Evolutionary conservation across 2,888 invertebrate genomes (phyloP).

Genomic region (Dione vanillae): DNA sequence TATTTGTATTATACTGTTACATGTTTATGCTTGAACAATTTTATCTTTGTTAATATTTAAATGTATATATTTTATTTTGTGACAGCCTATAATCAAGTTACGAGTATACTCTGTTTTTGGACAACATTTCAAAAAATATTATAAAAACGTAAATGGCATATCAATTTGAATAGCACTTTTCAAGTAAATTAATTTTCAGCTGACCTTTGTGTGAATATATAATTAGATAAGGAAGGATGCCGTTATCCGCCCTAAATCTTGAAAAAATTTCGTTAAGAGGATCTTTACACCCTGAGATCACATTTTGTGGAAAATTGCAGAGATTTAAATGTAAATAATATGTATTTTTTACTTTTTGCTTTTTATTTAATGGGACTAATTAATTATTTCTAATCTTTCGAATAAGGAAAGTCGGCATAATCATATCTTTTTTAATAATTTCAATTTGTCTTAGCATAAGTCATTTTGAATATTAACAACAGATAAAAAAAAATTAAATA

Average conservation of each 20-base stretch:
- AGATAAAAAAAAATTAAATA: neutral
- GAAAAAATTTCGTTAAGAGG: constrained; percentile 31
- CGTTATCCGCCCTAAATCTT: constrained; percentile 34
- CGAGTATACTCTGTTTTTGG: neutral
- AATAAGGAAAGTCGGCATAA: neutral
- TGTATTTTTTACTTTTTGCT: constrained; percentile 13
- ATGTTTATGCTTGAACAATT: neutral
- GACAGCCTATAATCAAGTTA: neutral
- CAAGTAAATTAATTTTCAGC: constrained; percentile 30
- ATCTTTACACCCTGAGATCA: constrained; percentile 26
- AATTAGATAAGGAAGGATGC: constrained; percentile 37
- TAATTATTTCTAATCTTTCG: neutral
- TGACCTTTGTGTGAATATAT: constrained; percentile 34
- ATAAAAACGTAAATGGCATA: constrained; percentile 16
- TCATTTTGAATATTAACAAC: too few relatives aligned
- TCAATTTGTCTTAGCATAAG: too few relatives aligned
- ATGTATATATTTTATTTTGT: neutral
- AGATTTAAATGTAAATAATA: constrained; percentile 28
- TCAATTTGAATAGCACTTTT: constrained; percentile 26
- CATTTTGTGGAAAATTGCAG: constrained; percentile 20
- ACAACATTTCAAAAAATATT: neutral
- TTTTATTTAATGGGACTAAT: neutral
- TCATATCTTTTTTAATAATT: neutral
- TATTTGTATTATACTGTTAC: neutral
- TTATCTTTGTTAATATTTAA: neutral